phyloP scores from a whole-genome alignment of 2,113 vertebrate genomes.

The Alethe diademata region DNA sequence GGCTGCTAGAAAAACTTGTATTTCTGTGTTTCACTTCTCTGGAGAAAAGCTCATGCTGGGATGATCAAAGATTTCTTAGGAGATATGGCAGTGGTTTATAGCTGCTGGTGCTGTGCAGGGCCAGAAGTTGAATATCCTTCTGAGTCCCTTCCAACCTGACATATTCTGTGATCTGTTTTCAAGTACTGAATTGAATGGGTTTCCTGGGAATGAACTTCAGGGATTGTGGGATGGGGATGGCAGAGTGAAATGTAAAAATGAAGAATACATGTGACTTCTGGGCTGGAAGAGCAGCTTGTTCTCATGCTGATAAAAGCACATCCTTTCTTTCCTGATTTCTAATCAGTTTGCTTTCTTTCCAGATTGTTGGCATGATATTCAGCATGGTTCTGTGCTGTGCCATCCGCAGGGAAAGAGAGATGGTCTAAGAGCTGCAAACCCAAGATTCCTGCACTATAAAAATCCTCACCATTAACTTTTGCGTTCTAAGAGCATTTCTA shows the following conservation, averaged over 20 bases:
- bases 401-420: conserved; percentile 88
- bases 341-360: background rate
- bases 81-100: background rate
- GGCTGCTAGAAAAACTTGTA: background rate
- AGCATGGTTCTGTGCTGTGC: conserved; percentile 94
- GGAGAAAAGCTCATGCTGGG: background rate
- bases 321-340: background rate
- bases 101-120: background rate
- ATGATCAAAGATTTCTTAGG: background rate
- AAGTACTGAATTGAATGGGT: background rate
- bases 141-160: background rate
- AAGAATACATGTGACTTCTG: background rate
- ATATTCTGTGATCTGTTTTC: background rate
- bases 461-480: conserved; percentile 65
- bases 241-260: background rate
- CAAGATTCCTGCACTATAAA: conserved; percentile 28
- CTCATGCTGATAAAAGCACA: background rate
- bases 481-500: conserved; percentile 73
- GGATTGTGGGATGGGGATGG: background rate
- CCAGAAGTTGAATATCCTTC: background rate
- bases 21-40: background rate
- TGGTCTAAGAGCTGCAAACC: conserved; percentile 79
- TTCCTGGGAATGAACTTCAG: background rate
- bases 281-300: background rate
- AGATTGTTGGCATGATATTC: conserved; percentile 96